Evolutionary conservation across 35 echinoderm and acorn worm genomes (phyloP).

Genomic region (Stichopus chloronotus): DNA sequence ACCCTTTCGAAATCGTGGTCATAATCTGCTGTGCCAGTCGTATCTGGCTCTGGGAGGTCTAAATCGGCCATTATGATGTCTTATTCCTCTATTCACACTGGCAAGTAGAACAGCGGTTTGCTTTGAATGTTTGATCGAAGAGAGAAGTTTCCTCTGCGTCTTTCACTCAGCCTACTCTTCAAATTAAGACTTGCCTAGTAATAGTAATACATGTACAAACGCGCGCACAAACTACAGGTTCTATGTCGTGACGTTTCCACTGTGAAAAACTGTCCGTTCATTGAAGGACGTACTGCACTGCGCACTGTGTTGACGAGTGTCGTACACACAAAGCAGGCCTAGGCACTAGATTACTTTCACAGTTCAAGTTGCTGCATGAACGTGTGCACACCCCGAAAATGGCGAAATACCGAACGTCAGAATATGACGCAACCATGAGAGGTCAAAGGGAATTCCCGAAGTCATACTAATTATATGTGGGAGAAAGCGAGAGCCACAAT

Average conservation of each 20-base stretch:
- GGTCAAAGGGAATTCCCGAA: not conserved
- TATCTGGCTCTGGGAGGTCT: constrained; percentile 33
- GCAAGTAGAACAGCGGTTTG: not conserved
- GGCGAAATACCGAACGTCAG: not conserved
- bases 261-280: not conserved
- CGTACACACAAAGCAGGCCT: not conserved
- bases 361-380: not conserved
- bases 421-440: not conserved
- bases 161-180: too few relatives aligned
- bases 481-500: too few relatives aligned
- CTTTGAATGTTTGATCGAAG: not conserved
- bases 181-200: too few relatives aligned
- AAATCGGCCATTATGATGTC: constrained; percentile 22
- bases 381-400: not conserved
- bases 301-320: not conserved
- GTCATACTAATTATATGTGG: too few relatives aligned
- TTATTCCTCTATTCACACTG: not conserved
- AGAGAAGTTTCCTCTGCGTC: too few relatives aligned
- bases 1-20: constrained; percentile 57
- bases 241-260: too few relatives aligned
- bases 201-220: too few relatives aligned
- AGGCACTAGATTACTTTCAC: not conserved
- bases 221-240: too few relatives aligned
- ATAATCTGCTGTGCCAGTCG: constrained; percentile 31
- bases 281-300: not conserved